A percentile compares a stretch with the other conserved stretches of the same genome.
These are phyloP conservation scores for Eulemur rubriventer DNA, from an alignment of 2,797 vertebrate genomes.

Conservation along the genomic window DNA sequence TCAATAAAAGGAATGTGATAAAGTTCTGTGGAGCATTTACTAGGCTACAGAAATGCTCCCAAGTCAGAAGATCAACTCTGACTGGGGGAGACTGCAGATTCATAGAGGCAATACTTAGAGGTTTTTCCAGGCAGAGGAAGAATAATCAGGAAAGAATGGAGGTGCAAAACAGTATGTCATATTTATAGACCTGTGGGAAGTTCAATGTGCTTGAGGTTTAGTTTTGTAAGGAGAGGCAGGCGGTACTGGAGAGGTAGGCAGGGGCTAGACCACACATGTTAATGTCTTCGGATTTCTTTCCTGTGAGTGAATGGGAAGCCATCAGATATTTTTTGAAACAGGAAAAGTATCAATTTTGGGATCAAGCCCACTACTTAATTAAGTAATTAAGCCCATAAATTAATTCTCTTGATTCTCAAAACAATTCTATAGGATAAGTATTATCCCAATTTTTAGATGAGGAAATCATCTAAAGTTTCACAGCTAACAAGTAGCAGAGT, in stretches of 20 bases:
- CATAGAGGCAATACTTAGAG: not conserved
- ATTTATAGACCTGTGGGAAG: not conserved
- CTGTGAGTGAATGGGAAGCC: not conserved
- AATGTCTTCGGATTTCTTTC: not conserved
- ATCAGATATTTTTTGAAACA: not conserved
- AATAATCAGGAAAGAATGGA: not conserved
- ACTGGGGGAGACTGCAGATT: not conserved
- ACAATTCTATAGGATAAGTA: not conserved
- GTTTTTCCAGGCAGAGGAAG: not conserved
- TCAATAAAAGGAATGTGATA: not conserved
- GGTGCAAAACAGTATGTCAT: not conserved
- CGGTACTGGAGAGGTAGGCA: not conserved
- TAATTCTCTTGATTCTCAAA: not conserved
- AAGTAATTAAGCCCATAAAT: not conserved
- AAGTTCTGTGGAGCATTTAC: not conserved
- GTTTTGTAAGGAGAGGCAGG: not conserved
- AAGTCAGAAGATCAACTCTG: not conserved
- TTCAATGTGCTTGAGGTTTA: not conserved
- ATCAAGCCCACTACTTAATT: not conserved
- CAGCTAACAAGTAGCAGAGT: not conserved
- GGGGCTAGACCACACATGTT: not conserved
- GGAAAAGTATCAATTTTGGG: not conserved
- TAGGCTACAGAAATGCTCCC: not conserved
- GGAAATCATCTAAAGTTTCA: not conserved
- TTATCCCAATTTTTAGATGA: not conserved